These are phyloP conservation scores for Taphrorychus bicolor DNA, from an alignment of 2,888 invertebrate species.

Conservation along the genomic window DNA sequence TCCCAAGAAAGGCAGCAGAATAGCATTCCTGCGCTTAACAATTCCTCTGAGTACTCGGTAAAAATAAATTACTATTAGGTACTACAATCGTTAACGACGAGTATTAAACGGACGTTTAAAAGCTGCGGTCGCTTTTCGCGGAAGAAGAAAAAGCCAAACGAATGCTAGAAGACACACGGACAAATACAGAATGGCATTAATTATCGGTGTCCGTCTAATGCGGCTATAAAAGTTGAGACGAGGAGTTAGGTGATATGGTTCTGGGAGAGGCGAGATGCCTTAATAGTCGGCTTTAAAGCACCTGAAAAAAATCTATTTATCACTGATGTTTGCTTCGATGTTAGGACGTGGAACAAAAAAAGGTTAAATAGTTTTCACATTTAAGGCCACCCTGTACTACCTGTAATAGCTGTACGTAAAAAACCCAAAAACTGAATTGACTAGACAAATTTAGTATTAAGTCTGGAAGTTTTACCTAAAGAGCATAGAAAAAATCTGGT, in stretches of 20 bases:
- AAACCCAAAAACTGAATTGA: no score
- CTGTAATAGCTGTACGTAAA: no score
- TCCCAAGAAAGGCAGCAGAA: conserved; percentile 18
- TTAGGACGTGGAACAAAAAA: not conserved
- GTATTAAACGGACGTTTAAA: conserved; percentile 34
- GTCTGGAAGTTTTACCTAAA: no score
- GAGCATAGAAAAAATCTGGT: no score
- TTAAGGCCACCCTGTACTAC: no score
- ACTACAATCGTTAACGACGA: conserved; percentile 33
- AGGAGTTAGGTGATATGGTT: conserved; percentile 6
- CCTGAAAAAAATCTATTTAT: conserved; percentile 14
- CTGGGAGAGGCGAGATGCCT: conserved; percentile 1
- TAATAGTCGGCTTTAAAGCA: conserved; percentile 9
- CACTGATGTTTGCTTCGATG: not conserved
- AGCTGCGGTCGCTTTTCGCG: conserved; percentile 25
- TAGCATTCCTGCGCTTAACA: conserved; percentile 19
- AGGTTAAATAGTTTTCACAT: no score
- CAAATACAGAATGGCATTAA: conserved; percentile 29
- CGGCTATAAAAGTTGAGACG: conserved; percentile 28
- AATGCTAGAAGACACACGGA: conserved; percentile 23
- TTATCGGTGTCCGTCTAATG: conserved; percentile 29
- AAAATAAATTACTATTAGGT: conserved; percentile 36
- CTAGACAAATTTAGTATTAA: no score
- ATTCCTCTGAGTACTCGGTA: conserved; percentile 30
- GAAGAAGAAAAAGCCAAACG: conserved; percentile 22